Conservation (phyloP, 2,797 vertebrate genomes). For the Muscicapa comitata region DNA sequence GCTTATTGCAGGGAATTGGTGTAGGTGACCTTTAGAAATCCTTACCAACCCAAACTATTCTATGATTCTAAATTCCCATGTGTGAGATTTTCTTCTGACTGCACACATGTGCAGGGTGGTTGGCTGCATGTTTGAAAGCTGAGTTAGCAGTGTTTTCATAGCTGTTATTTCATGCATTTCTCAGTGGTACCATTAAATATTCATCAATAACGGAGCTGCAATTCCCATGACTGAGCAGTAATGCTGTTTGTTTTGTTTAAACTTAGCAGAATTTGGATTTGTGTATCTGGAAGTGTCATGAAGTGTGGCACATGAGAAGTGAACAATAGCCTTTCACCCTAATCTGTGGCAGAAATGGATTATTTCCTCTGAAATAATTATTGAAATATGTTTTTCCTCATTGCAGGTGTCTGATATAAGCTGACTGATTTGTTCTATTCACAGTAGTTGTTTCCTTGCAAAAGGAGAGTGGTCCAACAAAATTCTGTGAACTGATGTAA, state of each 20-base stretch:
- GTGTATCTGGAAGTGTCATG: background rate
- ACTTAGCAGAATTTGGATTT: background rate
- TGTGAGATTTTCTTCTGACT: background rate
- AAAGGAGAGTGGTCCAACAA: background rate
- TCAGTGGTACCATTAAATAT: background rate
- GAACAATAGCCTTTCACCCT: background rate
- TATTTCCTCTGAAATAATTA: background rate
- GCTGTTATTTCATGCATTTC: background rate
- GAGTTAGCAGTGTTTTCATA: background rate
- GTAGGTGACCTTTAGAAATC: background rate
- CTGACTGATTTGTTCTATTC: background rate
- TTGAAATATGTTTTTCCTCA: background rate
- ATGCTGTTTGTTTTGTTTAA: background rate
- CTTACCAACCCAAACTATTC: background rate
- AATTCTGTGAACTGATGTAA: background rate
- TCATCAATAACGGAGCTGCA: background rate
- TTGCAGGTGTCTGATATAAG: background rate
- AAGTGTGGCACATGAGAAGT: background rate
- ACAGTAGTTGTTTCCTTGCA: background rate
- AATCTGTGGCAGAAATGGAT: background rate
- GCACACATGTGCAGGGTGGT: background rate
- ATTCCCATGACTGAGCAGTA: background rate
- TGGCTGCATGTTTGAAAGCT: background rate
- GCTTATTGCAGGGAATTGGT: background rate
- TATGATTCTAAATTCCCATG: background rate